Conservation (phyloP, 2,888 invertebrate genomes). For the Rutpela maculata region DNA sequence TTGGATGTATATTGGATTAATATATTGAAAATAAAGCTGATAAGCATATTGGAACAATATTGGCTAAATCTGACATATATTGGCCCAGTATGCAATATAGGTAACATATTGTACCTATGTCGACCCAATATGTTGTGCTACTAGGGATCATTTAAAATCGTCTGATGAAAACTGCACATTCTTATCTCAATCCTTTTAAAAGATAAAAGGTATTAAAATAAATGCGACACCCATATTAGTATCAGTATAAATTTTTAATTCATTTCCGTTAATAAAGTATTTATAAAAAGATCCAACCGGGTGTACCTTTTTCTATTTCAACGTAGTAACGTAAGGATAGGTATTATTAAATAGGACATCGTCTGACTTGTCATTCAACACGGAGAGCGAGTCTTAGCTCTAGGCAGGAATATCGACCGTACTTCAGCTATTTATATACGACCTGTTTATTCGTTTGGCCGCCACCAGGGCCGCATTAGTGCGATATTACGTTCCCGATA, state of each 20-base stretch:
- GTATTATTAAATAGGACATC: conserved; percentile 29
- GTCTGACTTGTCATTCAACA: conserved; percentile 34
- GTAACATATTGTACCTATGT: no score
- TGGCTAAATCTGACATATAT: no score
- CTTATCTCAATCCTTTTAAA: no score
- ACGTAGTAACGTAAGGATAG: conserved; percentile 18
- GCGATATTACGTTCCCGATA: neutral
- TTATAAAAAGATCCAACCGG: neutral
- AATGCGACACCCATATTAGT: no score
- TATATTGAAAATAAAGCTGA: no score
- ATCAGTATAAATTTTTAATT: neutral
- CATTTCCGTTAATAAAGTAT: neutral
- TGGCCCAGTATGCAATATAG: no score
- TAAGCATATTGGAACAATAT: no score
- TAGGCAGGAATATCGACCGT: conserved; percentile 46
- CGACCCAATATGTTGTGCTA: no score
- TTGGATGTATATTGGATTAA: no score
- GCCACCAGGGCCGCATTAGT: conserved; percentile 42
- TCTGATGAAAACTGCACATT: no score
- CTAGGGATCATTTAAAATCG: no score
- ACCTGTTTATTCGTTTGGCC: conserved; percentile 43
- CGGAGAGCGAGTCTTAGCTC: conserved; percentile 5
- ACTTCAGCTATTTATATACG: conserved; percentile 40
- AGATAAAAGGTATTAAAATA: no score
- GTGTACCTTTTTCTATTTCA: neutral